Conservation (phyloP, 2,888 invertebrate genomes). For the Plutella xylostella region DNA sequence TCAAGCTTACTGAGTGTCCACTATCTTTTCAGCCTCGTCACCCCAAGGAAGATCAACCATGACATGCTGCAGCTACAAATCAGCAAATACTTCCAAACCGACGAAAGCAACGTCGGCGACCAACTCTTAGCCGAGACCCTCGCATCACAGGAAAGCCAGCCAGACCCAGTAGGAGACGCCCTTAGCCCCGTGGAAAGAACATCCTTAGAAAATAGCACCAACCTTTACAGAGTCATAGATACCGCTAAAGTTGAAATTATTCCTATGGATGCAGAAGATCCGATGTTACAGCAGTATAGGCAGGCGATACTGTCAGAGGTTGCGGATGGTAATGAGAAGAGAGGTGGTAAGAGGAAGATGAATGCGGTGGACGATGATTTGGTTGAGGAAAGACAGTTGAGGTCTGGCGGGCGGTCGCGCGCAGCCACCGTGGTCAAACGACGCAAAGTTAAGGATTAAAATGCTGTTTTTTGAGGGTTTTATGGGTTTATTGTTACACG, state of each 20-base stretch:
- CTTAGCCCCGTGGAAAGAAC: slow-evolving; percentile 34
- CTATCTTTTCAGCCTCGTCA: slow-evolving; percentile 23
- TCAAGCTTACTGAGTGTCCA: too few species aligned
- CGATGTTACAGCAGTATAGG: slow-evolving; percentile 33
- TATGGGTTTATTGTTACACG: too few species aligned
- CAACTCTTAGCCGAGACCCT: slow-evolving; percentile 34
- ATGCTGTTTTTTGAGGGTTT: background rate
- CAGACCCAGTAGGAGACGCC: slow-evolving; percentile 35
- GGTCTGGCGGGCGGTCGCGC: slow-evolving; percentile 28
- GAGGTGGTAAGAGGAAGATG: slow-evolving; percentile 29
- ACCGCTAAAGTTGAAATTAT: slow-evolving; percentile 6
- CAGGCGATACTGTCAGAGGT: slow-evolving; percentile 29
- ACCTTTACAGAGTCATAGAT: slow-evolving; percentile 23
- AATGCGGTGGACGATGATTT: slow-evolving; percentile 14
- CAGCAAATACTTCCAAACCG: slow-evolving; percentile 26
- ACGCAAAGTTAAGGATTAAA: background rate
- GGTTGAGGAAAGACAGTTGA: slow-evolving; percentile 4
- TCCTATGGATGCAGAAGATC: slow-evolving; percentile 23
- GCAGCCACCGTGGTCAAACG: slow-evolving; percentile 17
- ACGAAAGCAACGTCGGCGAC: slow-evolving; percentile 27
- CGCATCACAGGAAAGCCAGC: slow-evolving; percentile 25
- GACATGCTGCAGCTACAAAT: slow-evolving; percentile 27
- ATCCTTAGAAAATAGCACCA: slow-evolving; percentile 28
- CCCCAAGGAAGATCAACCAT: slow-evolving; percentile 25
- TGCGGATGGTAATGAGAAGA: slow-evolving; percentile 25